phyloP scores from a whole-genome alignment of 1,140 invertebrate genomes.

The Orchestia grillus region DNA sequence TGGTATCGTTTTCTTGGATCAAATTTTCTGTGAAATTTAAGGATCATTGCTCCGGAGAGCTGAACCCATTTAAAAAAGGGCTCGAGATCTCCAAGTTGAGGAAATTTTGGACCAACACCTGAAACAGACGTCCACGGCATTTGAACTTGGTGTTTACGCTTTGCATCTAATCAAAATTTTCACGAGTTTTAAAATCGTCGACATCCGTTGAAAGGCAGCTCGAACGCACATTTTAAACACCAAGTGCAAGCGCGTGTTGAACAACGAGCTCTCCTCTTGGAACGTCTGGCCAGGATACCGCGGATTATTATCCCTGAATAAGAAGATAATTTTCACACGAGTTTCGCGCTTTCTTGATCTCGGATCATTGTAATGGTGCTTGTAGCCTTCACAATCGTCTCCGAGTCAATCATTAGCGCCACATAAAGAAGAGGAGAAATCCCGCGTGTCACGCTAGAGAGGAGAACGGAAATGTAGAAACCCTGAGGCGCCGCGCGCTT shows the following conservation, averaged over 20 bases:
- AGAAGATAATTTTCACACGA: neutral
- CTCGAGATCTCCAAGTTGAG: neutral
- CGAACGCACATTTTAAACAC: neutral
- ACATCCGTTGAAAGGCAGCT: neutral
- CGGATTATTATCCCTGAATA: neutral
- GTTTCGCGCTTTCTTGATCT: neutral
- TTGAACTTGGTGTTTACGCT: neutral
- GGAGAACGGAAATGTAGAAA: neutral
- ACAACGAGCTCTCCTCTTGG: neutral
- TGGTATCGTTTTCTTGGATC: neutral
- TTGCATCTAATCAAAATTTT: neutral
- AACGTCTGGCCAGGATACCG: neutral
- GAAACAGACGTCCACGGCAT: neutral
- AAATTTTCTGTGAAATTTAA: neutral
- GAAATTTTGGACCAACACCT: neutral
- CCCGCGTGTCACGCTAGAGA: neutral
- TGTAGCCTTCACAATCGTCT: neutral
- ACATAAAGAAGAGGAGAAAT: neutral
- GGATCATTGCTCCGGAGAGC: neutral
- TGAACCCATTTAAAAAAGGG: neutral
- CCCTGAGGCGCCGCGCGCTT: neutral
- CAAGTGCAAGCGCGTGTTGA: neutral
- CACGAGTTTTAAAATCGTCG: neutral
- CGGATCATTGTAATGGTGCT: neutral
- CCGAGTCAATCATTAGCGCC: neutral